These are phyloP conservation scores for Psephotus haematonotus DNA, from an alignment of 2,113 vertebrate species.

Conservation along the genomic window DNA sequence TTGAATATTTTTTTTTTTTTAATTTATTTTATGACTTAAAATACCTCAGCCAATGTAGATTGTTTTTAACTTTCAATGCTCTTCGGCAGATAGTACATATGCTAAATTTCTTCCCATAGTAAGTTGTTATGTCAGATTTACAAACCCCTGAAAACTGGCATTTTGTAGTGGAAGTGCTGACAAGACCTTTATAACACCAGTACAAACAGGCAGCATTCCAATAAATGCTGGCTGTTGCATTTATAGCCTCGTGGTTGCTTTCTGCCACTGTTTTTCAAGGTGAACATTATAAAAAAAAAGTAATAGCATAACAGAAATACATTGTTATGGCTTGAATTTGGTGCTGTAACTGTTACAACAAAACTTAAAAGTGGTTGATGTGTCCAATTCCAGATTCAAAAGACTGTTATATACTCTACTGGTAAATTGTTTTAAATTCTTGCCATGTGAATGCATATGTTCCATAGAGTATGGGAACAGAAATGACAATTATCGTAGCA, in stretches of 20 bases:
- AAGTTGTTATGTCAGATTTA: slow-evolving; percentile 29
- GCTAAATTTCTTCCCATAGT: slow-evolving; percentile 8
- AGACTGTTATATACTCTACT: neutral
- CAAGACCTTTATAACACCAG: slow-evolving; percentile 30
- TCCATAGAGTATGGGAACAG: neutral
- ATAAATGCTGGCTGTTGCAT: neutral
- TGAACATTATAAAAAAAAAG: neutral
- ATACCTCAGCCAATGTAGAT: neutral
- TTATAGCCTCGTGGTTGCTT: neutral
- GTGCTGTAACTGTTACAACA: neutral
- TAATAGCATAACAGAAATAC: neutral
- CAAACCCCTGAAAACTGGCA: slow-evolving; percentile 13
- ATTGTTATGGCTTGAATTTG: neutral
- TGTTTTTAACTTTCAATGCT: slow-evolving; percentile 4
- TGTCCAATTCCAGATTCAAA: neutral
- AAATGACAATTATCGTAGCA: neutral
- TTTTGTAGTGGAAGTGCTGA: slow-evolving; percentile 34
- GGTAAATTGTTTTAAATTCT: neutral
- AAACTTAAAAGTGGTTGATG: neutral
- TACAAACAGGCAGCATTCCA: neutral
- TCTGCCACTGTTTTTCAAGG: slow-evolving; percentile 1
- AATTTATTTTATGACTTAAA: slow-evolving; percentile 35
- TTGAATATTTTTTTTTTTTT: neutral
- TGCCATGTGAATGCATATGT: neutral
- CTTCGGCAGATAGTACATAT: neutral